Percentiles rank a stretch among this genome's conserved stretches.
phyloP scores from a whole-genome alignment of 2,113 vertebrate species.

The Willisornis vidua region DNA sequence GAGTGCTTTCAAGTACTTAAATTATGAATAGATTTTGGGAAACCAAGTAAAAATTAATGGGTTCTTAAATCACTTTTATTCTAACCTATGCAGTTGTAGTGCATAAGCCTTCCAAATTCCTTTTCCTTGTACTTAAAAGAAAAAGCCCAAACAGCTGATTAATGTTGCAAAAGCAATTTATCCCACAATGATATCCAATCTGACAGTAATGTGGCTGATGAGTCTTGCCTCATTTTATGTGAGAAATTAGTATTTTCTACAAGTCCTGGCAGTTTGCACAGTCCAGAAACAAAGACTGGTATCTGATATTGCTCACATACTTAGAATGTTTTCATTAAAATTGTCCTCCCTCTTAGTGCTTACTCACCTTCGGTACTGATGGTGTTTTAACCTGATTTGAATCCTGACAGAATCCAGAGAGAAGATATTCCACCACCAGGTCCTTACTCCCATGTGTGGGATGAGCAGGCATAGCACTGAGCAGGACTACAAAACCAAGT shows the following conservation, averaged over 20 bases:
- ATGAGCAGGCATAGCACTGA: rapidly evolving
- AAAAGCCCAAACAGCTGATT: not conserved
- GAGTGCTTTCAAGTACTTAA: not conserved
- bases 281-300: not conserved
- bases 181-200: not conserved
- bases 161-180: not conserved
- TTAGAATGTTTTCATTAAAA: not conserved
- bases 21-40: not conserved
- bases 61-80: not conserved
- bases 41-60: not conserved
- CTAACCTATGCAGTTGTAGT: not conserved
- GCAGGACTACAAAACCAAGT: not conserved
- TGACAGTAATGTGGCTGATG: not conserved
- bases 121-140: not conserved
- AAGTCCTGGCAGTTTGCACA: not conserved
- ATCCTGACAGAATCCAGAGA: not conserved
- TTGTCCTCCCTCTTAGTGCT: not conserved
- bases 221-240: not conserved
- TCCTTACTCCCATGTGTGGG: not conserved
- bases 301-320: not conserved
- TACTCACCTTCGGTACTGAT: not conserved
- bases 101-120: not conserved
- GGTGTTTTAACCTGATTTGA: not conserved
- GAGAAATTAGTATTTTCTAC: not conserved
- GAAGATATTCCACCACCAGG: not conserved